Evolutionary conservation across 2,113 vertebrate species (phyloP).

Genomic region (Elephantulus edwardii): DNA sequence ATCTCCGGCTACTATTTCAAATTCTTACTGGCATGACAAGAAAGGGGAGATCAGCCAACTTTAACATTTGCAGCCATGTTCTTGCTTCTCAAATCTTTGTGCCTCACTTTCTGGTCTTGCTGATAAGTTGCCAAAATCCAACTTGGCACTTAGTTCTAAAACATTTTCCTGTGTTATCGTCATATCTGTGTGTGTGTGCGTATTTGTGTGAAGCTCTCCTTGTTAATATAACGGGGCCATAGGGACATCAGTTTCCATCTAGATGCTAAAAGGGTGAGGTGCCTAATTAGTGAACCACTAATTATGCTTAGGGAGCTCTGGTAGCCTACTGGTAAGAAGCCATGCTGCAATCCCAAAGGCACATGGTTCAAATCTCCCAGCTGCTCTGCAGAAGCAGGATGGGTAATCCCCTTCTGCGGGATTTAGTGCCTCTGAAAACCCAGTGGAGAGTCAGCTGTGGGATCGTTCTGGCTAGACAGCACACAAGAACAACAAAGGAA

Average conservation of each 20-base stretch:
- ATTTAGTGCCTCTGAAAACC: too few species aligned
- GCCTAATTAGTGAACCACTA: background rate
- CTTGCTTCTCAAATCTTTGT: slow-evolving; percentile 49
- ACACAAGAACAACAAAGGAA: too few species aligned
- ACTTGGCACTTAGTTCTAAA: background rate
- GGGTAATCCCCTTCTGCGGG: too few species aligned
- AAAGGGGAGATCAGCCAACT: slow-evolving; percentile 51
- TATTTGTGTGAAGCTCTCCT: background rate
- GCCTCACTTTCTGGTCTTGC: slow-evolving; percentile 54
- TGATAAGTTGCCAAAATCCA: slow-evolving; percentile 43
- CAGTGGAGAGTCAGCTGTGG: too few species aligned
- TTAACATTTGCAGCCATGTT: slow-evolving; percentile 58
- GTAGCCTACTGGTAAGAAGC: too few species aligned
- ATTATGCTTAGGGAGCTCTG: too few species aligned
- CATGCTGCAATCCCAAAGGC: too few species aligned
- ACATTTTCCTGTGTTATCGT: background rate
- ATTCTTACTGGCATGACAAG: slow-evolving; percentile 51
- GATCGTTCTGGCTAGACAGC: too few species aligned
- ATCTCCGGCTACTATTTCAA: slow-evolving; percentile 66
- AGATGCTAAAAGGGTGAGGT: background rate
- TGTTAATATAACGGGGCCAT: background rate
- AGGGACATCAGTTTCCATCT: background rate
- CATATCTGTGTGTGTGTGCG: rapidly evolving
- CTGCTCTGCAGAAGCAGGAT: too few species aligned
- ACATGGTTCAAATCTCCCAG: too few species aligned